Percentiles rank a stretch among this genome's conserved stretches.
Conservation (phyloP, 2,888 invertebrate genomes). For the Agrotis ipsilon region DNA sequence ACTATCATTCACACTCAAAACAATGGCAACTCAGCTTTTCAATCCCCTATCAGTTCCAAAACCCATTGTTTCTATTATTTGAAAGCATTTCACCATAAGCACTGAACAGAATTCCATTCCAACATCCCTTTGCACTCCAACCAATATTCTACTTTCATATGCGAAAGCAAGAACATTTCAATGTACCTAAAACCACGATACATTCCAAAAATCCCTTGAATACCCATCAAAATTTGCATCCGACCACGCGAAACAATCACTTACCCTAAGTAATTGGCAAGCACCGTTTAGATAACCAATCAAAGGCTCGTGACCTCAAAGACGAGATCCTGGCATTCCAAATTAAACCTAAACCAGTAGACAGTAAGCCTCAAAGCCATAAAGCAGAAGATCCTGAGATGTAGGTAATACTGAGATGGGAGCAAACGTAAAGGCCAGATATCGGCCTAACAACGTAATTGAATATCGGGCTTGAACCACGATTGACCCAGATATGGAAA, state of each 20-base stretch:
- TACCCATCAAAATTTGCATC: slow-evolving; percentile 71
- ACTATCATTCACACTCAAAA: slow-evolving; percentile 1
- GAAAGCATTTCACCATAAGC: slow-evolving; percentile 57
- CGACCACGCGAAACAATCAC: slow-evolving; percentile 84
- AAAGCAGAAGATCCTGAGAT: slow-evolving; percentile 63
- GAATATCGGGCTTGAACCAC: slow-evolving; percentile 77
- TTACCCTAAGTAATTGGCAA: slow-evolving; percentile 88
- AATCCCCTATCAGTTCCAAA: slow-evolving; percentile 10
- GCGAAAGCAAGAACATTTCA: slow-evolving; percentile 27
- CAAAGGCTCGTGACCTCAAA: slow-evolving; percentile 81
- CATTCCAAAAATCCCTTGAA: slow-evolving; percentile 56
- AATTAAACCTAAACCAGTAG: slow-evolving; percentile 56
- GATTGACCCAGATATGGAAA: slow-evolving; percentile 72
- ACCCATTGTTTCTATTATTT: slow-evolving; percentile 44
- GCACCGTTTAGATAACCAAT: slow-evolving; percentile 85
- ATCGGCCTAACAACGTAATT: slow-evolving; percentile 83
- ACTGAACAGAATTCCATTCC: slow-evolving; percentile 32
- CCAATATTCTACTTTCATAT: slow-evolving; percentile 38
- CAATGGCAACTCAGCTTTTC: slow-evolving; percentile 3
- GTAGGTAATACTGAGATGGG: slow-evolving; percentile 83
- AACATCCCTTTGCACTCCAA: slow-evolving; percentile 43
- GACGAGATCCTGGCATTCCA: slow-evolving; percentile 51
- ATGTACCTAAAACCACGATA: slow-evolving; percentile 45
- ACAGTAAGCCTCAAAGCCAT: slow-evolving; percentile 60
- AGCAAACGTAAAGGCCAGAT: slow-evolving; percentile 79